Percentiles rank a stretch among this genome's conserved stretches.
Conservation (phyloP, 2,113 vertebrate genomes). For the Alaudala cheleensis region DNA sequence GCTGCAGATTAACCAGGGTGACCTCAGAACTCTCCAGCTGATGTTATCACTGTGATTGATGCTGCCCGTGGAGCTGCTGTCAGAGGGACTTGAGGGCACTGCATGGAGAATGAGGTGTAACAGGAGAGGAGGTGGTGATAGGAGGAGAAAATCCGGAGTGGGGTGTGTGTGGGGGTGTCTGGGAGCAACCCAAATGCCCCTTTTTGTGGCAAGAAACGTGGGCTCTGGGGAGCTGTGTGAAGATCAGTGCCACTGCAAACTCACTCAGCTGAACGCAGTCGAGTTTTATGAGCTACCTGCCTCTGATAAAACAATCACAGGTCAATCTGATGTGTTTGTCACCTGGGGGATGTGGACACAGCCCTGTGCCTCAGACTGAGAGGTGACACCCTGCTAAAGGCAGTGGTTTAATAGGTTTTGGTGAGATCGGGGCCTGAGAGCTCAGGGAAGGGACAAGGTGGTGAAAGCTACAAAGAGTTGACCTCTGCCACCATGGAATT, state of each 20-base stretch:
- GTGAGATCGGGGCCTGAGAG: background rate
- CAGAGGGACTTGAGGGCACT: background rate
- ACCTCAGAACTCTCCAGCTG: background rate
- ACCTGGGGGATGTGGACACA: background rate
- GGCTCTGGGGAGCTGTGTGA: background rate
- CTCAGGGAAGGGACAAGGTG: background rate
- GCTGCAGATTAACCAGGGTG: background rate
- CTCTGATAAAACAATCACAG: background rate
- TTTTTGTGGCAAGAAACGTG: background rate
- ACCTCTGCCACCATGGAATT: accelerated
- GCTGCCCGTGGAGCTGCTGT: background rate
- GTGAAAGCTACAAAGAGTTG: background rate
- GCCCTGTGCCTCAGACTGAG: background rate
- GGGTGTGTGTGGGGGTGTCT: background rate
- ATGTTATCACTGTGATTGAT: background rate
- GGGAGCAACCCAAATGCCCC: background rate
- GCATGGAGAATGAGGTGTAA: background rate
- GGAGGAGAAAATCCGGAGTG: background rate
- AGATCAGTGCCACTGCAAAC: background rate
- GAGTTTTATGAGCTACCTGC: background rate
- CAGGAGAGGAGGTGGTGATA: background rate
- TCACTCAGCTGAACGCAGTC: background rate
- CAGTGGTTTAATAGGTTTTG: background rate
- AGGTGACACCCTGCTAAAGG: background rate
- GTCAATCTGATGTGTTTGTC: background rate